phyloP scores from a whole-genome alignment of 2,888 invertebrate genomes.

The Pseudococcus jackbeardsleyi region DNA sequence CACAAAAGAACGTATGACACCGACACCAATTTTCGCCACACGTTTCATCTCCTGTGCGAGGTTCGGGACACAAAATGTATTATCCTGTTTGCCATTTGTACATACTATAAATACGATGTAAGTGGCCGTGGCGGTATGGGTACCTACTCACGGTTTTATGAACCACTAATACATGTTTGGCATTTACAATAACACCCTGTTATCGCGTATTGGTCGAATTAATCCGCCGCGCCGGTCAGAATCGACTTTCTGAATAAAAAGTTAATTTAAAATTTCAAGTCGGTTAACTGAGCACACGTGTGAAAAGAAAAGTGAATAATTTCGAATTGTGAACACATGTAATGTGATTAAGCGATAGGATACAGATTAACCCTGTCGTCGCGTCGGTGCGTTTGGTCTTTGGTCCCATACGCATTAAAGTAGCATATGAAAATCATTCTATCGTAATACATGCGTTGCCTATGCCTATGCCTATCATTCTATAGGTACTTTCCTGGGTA shows the following conservation, averaged over 20 bases:
- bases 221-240: conserved; percentile 21
- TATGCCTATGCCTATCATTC: no score
- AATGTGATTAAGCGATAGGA: conserved; percentile 30
- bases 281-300: conserved; percentile 25
- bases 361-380: conserved; percentile 29
- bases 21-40: conserved; percentile 3
- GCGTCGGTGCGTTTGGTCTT: not conserved
- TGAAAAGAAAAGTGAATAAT: conserved; percentile 37
- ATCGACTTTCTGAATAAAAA: conserved; percentile 42
- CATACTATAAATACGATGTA: not conserved
- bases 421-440: not conserved
- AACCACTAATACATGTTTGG: conserved; percentile 25
- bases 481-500: not conserved
- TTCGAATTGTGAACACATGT: conserved; percentile 7
- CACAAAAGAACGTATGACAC: not conserved
- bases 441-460: not conserved
- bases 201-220: conserved; percentile 12
- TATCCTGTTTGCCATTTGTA: not conserved
- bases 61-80: not conserved
- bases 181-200: conserved; percentile 13
- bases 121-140: not conserved
- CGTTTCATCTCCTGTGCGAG: not conserved
- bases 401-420: not conserved
- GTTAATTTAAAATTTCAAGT: conserved; percentile 49
- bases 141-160: conserved; percentile 4